Evolutionary conservation across 2,797 vertebrate genomes (phyloP).

Genomic region (Enteromius argenteus): DNA sequence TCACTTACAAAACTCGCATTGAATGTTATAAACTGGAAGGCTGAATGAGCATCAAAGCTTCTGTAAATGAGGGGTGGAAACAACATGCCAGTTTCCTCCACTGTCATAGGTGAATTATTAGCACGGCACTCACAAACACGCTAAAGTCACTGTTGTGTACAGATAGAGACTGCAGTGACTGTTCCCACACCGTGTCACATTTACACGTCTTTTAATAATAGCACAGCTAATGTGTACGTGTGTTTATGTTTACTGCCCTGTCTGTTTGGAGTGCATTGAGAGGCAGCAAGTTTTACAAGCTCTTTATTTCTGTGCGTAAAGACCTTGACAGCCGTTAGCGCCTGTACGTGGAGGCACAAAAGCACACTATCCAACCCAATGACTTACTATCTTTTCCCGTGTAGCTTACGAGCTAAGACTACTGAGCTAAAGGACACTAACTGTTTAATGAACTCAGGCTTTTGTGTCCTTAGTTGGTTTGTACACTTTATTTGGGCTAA

Average conservation of each 20-base stretch:
- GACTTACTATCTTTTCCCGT: neutral
- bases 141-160: neutral
- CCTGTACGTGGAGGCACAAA: constrained; percentile 1
- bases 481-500: neutral
- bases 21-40: constrained; percentile 9
- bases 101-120: constrained; percentile 12
- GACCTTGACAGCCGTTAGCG: constrained; percentile 51
- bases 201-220: constrained; percentile 5
- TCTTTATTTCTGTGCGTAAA: constrained; percentile 58
- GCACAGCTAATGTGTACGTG: neutral
- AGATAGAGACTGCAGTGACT: constrained; percentile 21
- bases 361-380: neutral
- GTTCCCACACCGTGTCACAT: neutral
- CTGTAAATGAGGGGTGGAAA: constrained; percentile 23
- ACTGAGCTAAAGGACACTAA: constrained; percentile 7
- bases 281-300: constrained; percentile 49
- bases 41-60: constrained; percentile 36
- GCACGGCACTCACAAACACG: neutral
- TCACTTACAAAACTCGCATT: neutral
- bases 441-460: neutral
- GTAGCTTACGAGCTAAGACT: neutral
- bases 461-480: constrained; percentile 6
- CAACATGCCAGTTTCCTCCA: neutral
- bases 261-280: constrained; percentile 34
- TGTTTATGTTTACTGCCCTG: constrained; percentile 10